Evolutionary conservation across 2,888 invertebrate genomes (phyloP), one percentile per base, ranked within the genome.

Genomic region (Ypsolopha scabrella): DNA sequence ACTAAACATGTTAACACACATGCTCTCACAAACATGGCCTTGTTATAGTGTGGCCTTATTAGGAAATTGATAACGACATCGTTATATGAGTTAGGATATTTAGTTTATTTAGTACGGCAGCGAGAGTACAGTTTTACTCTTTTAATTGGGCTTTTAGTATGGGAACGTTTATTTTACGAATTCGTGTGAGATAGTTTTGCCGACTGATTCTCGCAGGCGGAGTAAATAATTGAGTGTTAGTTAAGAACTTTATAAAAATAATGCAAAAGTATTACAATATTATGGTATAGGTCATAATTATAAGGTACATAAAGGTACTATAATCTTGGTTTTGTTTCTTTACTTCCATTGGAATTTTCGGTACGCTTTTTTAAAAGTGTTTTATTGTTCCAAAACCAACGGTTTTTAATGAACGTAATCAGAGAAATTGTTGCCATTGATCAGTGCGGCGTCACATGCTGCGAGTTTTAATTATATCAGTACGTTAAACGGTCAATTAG

Each of bases 1-100:
- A 65, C 72, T 57, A 41, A 39, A 39, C 34, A 49, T 39, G 9
- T 9, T 2, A 39, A n/a, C 47, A 37, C 34, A 45, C 13, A 43
- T 33, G 34, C 36, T n/a, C 37, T 14, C 6, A 48, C 48, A 48
- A 48, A 48, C 48, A 41, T 43, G 13, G 34, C 49, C 24, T 24
- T 24, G 4, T 39, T 9, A 2, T 39, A 48, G 38, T 39, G 34
- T 43, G 13, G 34, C 49, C 52, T 50, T 51, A 50, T 53, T 51
- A 49, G 50, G 49, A 7, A 14, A 39, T 38, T 52, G 49, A 70
- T 80, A 82, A 81, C 76, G 74, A 82, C 67, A 75, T 79, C 75
- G 73, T 85, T 83, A 80, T 67, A 35, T 10, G 34, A 49, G 8
- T 49, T 51, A 51, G 51, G n/a, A 44, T 37, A 51, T 11, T 51